Evolutionary conservation across 2,113 vertebrate genomes (phyloP).

Genomic region (Greenwoodochromis staneri): DNA sequence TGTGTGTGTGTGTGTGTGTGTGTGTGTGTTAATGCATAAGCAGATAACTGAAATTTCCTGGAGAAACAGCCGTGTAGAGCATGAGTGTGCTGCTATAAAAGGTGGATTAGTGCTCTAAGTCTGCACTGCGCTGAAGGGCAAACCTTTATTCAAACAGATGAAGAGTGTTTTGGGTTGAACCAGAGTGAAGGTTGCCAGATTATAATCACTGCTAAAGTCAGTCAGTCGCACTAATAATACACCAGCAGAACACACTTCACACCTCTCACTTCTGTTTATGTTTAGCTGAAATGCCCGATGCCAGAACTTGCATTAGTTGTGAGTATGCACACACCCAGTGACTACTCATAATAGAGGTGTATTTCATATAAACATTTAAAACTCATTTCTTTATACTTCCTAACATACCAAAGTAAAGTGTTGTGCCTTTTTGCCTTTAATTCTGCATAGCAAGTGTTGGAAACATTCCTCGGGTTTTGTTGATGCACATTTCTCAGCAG

Average conservation of each 20-base stretch:
- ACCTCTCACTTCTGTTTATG: background rate
- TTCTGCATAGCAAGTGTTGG: background rate
- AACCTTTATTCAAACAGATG: constrained; percentile 14
- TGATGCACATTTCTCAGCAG: background rate
- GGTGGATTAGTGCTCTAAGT: constrained; percentile 21
- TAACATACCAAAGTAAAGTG: background rate
- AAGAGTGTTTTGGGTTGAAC: constrained; percentile 51
- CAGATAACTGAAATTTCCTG: constrained; percentile 14
- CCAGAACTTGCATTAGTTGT: background rate
- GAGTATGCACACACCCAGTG: background rate
- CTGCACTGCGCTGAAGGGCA: background rate
- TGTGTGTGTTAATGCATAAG: background rate
- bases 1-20: background rate
- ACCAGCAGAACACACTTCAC: background rate
- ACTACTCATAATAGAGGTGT: background rate
- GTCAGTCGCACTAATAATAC: constrained; percentile 18
- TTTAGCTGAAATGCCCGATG: background rate
- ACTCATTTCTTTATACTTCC: background rate
- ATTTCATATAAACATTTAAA: background rate
- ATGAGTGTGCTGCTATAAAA: constrained; percentile 9
- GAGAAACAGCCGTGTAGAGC: background rate
- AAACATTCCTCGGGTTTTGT: background rate
- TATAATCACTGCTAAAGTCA: constrained; percentile 16
- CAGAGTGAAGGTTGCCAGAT: constrained; percentile 10
- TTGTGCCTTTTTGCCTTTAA: fast-evolving